phyloP scores from a whole-genome alignment of 2,113 vertebrate genomes.

The Ploceus nigricollis region DNA sequence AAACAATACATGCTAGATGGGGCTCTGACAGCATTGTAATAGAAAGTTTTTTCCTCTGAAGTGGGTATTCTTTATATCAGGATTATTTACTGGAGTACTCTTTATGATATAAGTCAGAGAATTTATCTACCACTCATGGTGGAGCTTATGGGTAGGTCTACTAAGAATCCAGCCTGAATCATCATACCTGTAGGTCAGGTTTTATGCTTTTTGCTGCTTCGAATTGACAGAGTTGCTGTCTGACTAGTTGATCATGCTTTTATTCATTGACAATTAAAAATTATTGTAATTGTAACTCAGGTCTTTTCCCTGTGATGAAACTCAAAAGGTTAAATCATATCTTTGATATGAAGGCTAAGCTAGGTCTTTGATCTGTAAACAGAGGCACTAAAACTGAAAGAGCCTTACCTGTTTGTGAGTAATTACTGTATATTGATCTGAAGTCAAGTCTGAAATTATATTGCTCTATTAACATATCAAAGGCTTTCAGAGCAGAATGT shows the following conservation, averaged over 20 bases:
- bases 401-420: background rate
- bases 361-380: constrained; percentile 44
- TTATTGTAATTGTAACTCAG: background rate
- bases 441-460: constrained; percentile 21
- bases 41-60: background rate
- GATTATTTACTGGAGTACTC: background rate
- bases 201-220: background rate
- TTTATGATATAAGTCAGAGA: background rate
- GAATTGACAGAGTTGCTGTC: background rate
- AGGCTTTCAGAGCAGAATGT: background rate
- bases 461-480: constrained; percentile 48
- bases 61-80: background rate
- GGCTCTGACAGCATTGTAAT: background rate
- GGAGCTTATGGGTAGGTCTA: background rate
- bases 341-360: constrained; percentile 31
- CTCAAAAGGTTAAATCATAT: constrained; percentile 13
- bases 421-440: constrained; percentile 32
- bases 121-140: background rate
- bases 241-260: background rate
- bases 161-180: background rate
- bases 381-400: constrained; percentile 22
- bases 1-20: background rate
- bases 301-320: background rate
- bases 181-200: background rate
- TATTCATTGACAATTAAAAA: constrained; percentile 14